Evolutionary conservation across 2,797 vertebrate genomes (phyloP).

Genomic region (Phrynocephalus guinanensis): DNA sequence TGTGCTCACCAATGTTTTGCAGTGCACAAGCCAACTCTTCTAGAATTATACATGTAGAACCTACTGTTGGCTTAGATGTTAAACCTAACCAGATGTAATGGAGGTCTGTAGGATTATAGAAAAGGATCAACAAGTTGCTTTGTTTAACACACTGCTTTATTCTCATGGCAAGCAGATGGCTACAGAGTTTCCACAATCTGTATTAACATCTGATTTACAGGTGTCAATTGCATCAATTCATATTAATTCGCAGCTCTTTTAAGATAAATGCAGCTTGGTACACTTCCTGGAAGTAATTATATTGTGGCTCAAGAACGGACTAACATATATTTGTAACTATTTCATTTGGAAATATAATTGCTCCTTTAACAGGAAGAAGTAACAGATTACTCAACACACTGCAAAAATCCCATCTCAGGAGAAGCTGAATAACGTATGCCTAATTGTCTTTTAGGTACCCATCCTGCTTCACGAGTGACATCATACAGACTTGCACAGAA

Average conservation of each 20-base stretch:
- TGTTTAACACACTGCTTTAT: neutral
- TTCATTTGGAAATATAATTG: slow-evolving; percentile 1
- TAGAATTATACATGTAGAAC: neutral
- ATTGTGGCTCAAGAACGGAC: neutral
- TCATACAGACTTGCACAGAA: neutral
- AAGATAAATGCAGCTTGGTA: neutral
- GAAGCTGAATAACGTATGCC: neutral
- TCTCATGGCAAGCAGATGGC: neutral
- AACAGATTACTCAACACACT: neutral
- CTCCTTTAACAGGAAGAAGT: neutral
- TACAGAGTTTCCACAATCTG: neutral
- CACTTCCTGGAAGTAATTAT: slow-evolving; percentile 30
- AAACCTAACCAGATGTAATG: neutral
- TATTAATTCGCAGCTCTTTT: neutral
- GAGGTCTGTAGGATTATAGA: neutral
- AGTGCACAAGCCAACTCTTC: neutral
- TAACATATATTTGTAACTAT: neutral
- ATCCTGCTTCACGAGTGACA: neutral
- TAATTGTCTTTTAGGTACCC: too few relatives aligned
- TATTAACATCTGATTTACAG: slow-evolving; percentile 9
- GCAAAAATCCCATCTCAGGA: neutral
- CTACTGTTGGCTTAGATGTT: neutral
- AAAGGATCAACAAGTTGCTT: neutral
- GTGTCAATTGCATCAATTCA: neutral
- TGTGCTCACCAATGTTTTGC: neutral